phyloP scores from a whole-genome alignment of 2,888 invertebrate species.

The Lottia scabra region DNA sequence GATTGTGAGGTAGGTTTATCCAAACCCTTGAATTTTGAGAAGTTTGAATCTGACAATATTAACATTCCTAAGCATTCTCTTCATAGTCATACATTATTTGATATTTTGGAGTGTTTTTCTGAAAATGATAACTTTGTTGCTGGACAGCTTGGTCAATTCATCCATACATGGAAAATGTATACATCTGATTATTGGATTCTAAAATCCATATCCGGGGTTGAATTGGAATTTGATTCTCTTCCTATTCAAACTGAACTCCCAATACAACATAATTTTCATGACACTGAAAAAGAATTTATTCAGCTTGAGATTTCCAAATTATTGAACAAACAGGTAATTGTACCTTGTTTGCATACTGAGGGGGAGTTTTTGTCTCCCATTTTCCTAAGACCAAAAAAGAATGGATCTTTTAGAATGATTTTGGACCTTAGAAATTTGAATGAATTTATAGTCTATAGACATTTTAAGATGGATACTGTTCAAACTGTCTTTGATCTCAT shows the following conservation, averaged over 20 bases:
- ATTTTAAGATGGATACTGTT: slow-evolving; percentile 11
- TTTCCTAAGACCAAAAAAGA: slow-evolving; percentile 5
- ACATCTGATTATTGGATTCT: neutral
- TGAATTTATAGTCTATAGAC: neutral
- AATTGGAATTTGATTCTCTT: neutral
- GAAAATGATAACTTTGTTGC: neutral
- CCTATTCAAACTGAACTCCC: neutral
- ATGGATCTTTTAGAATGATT: slow-evolving; percentile 6
- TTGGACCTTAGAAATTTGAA: slow-evolving; percentile 6
- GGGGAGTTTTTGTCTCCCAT: slow-evolving; percentile 8
- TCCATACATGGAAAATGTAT: neutral
- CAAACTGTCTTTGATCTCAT: slow-evolving; percentile 9
- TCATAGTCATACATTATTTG: neutral
- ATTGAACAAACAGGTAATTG: neutral
- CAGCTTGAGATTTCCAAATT: neutral
- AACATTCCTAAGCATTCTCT: neutral
- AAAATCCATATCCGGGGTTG: neutral
- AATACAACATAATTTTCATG: neutral
- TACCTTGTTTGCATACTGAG: neutral
- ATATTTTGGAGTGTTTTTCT: neutral
- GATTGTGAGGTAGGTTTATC: neutral
- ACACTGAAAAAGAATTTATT: neutral
- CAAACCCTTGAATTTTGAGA: neutral
- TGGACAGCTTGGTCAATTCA: neutral
- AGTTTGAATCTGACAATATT: neutral